These are phyloP conservation scores for Diuraphis noxia DNA, from an alignment of 1,140 invertebrate genomes.

Conservation along the genomic window DNA sequence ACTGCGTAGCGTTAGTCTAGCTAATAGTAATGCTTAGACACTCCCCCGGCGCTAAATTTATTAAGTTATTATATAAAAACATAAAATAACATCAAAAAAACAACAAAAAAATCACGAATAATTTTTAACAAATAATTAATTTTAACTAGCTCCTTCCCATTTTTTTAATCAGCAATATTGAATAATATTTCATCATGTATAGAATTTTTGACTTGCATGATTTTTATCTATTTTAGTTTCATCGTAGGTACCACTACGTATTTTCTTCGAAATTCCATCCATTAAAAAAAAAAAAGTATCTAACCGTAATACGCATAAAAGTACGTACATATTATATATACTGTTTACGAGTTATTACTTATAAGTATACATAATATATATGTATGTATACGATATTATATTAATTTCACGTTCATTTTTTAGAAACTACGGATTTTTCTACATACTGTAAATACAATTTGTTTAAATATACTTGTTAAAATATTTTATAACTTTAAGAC, in stretches of 20 bases:
- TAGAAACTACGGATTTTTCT: constrained; percentile 46
- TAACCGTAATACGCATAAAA: not conserved
- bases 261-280: constrained; percentile 43
- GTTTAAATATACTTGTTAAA: constrained; percentile 53
- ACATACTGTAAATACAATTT: constrained; percentile 51
- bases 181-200: constrained; percentile 26
- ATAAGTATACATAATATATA: constrained; percentile 3
- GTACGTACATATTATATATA: constrained; percentile 1
- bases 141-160: not conserved
- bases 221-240: constrained; percentile 25
- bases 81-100: not conserved
- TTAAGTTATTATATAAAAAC: constrained; percentile 10
- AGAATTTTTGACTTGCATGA: not conserved
- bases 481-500: constrained; percentile 51
- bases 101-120: not conserved
- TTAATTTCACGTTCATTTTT: constrained; percentile 39
- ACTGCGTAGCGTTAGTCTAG: not conserved
- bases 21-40: constrained; percentile 12
- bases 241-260: not conserved
- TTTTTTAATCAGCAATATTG: not conserved
- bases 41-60: not conserved
- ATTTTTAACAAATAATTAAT: not conserved
- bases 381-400: constrained; percentile 6
- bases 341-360: constrained; percentile 14
- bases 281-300: not conserved